Percentiles rank a stretch among this genome's conserved stretches.
phyloP scores from a whole-genome alignment of 1,140 invertebrate species.

The Drosophila gunungcola region DNA sequence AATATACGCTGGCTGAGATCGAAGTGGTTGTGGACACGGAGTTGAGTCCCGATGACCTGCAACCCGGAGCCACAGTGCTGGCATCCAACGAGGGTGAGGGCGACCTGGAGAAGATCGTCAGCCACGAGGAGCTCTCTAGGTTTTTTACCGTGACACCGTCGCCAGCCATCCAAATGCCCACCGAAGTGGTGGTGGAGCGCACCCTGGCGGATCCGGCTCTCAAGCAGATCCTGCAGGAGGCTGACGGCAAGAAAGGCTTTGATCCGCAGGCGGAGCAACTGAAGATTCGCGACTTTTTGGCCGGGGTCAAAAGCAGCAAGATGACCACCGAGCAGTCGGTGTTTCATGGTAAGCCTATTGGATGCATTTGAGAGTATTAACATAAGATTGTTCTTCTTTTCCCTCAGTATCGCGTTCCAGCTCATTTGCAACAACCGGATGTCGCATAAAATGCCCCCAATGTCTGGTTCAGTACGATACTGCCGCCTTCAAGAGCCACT shows the following conservation, averaged over 20 bases:
- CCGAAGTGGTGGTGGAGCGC: slow-evolving; percentile 58
- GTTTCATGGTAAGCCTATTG: slow-evolving; percentile 5
- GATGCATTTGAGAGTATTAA: background rate
- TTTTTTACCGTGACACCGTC: slow-evolving; percentile 28
- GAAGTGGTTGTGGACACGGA: slow-evolving; percentile 41
- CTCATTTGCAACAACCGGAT: background rate
- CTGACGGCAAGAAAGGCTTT: slow-evolving; percentile 54
- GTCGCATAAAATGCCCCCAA: slow-evolving; percentile 54
- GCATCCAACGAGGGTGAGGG: slow-evolving; percentile 43
- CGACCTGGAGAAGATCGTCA: slow-evolving; percentile 21
- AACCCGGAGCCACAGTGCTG: slow-evolving; percentile 57
- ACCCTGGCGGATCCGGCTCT: slow-evolving; percentile 61
- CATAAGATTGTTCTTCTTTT: background rate
- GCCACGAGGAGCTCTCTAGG: slow-evolving; percentile 41
- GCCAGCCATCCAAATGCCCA: slow-evolving; percentile 27
- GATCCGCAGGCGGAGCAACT: slow-evolving; percentile 64
- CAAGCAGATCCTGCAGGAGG: slow-evolving; percentile 59
- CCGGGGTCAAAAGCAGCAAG: slow-evolving; percentile 44
- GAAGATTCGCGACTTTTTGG: slow-evolving; percentile 69
- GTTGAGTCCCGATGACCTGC: slow-evolving; percentile 27
- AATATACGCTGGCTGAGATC: slow-evolving; percentile 58
- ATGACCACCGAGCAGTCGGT: slow-evolving; percentile 35
- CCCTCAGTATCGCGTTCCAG: slow-evolving; percentile 3
- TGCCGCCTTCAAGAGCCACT: slow-evolving; percentile 48
- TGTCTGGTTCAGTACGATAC: slow-evolving; percentile 55